Evolutionary conservation across 2,113 vertebrate species (phyloP), one percentile per base, ranked within the genome.

Genomic region (Sinocyclocheilus maitianheensis): DNA sequence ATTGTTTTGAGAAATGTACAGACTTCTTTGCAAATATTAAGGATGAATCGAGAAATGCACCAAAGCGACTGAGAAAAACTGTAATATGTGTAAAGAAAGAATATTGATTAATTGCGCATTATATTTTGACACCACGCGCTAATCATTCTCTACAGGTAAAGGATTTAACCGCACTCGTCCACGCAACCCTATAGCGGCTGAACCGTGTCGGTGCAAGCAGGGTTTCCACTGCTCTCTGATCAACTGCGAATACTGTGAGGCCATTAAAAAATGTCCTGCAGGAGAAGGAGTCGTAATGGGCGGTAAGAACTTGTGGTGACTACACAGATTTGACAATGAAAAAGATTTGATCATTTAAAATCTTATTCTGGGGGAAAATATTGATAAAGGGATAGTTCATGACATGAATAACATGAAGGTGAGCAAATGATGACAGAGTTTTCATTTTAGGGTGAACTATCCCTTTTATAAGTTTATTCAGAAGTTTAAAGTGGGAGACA

Each of bases 171-270:
- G 91, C 74, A 92, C 81, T 13, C 86, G 83, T 43, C 84, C 92
- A 6, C 95, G 94, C 53, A 97, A 97, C 91, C 62, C 12, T 72
- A 88, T 86, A 90, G 95, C 0, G 69, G 91, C 97, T 89, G 90
- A 93, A 94, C 89, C 94, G 16, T 99, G 98, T 79, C 95, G 91
- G 58, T 99, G 98, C 84, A 93, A 37, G 0, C 1, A 92, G 0
- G 95, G 96, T 26, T 94, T 95, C 89, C 96, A 97, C 87, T 99
- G 97, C 65, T 90, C 87, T 89, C 94, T 89, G 37, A 93, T 95
- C 77, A 97, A 97, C 92, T 98, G 97, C 0, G 96, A 96, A 90
- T 97, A 90, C 93, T 99, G 97, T 40, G 95, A 95, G 86, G 88
- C 89, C 58, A 97, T 98, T 71, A 86, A 91, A 43, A 86, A 91